Evolutionary conservation across 1,140 invertebrate genomes (phyloP).

Genomic region (Conus ventricosus): DNA sequence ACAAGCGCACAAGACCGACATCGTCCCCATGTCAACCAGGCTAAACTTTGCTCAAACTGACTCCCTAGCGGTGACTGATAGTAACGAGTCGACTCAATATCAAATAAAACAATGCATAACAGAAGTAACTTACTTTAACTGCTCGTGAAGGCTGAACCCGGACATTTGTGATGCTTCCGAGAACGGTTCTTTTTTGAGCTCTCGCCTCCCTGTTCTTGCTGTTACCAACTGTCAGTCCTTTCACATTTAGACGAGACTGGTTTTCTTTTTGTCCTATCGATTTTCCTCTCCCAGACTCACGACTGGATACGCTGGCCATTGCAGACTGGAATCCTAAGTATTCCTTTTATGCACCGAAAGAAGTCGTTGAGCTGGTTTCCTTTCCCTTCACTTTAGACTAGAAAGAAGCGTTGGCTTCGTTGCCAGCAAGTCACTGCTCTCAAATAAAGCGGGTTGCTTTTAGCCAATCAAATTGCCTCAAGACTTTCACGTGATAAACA

Average conservation of each 20-base stretch:
- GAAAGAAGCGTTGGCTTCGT: background rate
- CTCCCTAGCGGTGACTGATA: too few species aligned
- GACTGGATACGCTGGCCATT: background rate
- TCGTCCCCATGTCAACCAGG: too few species aligned
- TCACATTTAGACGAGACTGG: background rate
- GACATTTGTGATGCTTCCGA: slow-evolving; percentile 67
- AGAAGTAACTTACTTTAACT: slow-evolving; percentile 49
- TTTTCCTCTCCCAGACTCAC: background rate
- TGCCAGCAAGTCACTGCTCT: background rate
- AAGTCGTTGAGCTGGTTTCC: background rate
- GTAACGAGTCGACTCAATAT: too few species aligned
- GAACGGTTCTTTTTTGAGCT: slow-evolving; percentile 62
- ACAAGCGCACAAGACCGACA: too few species aligned
- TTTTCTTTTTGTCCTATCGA: background rate
- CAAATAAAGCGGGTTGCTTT: background rate
- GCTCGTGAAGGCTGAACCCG: slow-evolving; percentile 67
- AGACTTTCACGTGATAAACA: background rate
- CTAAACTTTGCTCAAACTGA: too few species aligned
- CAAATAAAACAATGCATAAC: background rate
- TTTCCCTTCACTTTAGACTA: background rate
- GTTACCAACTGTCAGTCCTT: background rate
- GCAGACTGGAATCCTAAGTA: background rate
- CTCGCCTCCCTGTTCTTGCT: background rate
- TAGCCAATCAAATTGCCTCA: background rate
- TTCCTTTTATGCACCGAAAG: background rate